These are phyloP conservation scores for Gymnopithys bicolor DNA, from an alignment of 2,797 vertebrate species.

Conservation along the genomic window DNA sequence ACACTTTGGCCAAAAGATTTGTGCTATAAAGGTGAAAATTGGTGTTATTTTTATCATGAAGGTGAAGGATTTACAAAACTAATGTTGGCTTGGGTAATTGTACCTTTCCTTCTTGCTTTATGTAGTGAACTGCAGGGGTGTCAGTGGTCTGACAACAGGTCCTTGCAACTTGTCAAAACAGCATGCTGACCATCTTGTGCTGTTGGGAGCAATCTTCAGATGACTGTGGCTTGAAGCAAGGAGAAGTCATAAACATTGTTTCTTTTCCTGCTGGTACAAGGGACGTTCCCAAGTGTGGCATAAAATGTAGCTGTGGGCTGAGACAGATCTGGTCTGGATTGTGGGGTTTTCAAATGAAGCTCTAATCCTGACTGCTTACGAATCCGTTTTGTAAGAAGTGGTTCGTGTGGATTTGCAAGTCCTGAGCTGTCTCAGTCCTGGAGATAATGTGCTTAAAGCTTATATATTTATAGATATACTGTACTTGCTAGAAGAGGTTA, in stretches of 20 bases:
- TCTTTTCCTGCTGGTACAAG: background rate
- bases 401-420: constrained; percentile 38
- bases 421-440: constrained; percentile 8
- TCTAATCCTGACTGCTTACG: background rate
- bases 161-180: background rate
- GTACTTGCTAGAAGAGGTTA: background rate
- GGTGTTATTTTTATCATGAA: background rate
- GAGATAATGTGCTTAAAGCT: constrained; percentile 17
- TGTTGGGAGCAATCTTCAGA: background rate
- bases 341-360: background rate
- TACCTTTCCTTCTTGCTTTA: background rate
- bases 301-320: background rate
- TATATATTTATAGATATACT: constrained; percentile 33
- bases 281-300: background rate
- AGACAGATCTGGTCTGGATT: background rate
- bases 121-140: background rate
- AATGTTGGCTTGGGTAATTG: background rate
- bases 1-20: background rate
- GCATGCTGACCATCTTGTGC: background rate
- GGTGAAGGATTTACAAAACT: background rate
- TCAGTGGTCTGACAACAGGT: background rate
- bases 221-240: background rate
- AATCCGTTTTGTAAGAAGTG: constrained; percentile 1
- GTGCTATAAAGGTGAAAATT: background rate
- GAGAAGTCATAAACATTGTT: background rate